Base-by-base conservation (phyloP, 64 coral and sea anemone species). In the Hydrozoanthus tunicans region DNA sequence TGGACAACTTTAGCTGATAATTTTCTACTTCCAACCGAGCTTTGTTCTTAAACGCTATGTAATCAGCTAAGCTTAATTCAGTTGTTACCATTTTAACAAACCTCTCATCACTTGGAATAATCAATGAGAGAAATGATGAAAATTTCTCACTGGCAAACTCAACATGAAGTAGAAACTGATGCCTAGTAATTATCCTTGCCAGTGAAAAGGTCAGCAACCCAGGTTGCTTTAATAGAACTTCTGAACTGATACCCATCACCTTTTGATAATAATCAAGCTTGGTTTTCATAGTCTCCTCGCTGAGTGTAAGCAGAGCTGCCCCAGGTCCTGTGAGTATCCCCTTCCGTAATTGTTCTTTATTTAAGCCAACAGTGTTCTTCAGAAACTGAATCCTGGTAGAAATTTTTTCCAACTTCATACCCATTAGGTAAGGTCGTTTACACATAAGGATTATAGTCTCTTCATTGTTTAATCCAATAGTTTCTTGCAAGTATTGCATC, bases 391-490 rank as follows among this genome's bases (percentile, higher is more conserved):
- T 73, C 25, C 84, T 73, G 13, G 84, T 74, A 55, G 84, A 67
- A 61, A 88, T 88, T 88, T 88, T 88, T 74, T 88, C 84, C 9
- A 88, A 25, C 26, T 88, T 88, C 84, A 88, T 88, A 3, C 84
- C 84, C 84, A 88, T 88, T 15, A 88, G 84, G 84, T 73, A 88
- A 6, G 84, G 84, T 27, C 84, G 68, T 26, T 74, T 88, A 56
- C 84, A 88, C 84, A 88, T 88, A 14, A 88, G 69, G 55, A 88
- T 88, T 58, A 75, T 88, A 58, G 84, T 88, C 56, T 88, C 84
- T 74, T 73, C 68, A 17, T 88, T 88, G 56, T 88, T 57, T 51
- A 88, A 69, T 70, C 84, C 84, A 58, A 88, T 88, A 74, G 84
- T 60, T 27, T 88, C 67, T 73, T 74, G 84, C 56, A 88, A 43